These are phyloP conservation scores for Dendrolimus pini DNA, from an alignment of 2,888 invertebrate species.

Conservation along the genomic window DNA sequence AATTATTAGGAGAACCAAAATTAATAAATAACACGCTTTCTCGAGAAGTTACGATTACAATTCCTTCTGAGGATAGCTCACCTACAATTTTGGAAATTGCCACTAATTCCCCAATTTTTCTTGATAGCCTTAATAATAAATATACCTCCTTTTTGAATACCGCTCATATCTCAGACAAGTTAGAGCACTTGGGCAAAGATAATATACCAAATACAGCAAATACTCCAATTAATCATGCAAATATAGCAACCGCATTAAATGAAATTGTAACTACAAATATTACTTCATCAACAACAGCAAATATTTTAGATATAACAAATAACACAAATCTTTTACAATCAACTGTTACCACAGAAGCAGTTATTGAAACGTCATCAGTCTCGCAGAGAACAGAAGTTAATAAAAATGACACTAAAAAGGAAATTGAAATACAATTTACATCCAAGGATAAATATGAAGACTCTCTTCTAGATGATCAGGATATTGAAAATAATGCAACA, in stretches of 20 bases:
- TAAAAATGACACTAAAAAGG: neutral
- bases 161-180: neutral
- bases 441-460: neutral
- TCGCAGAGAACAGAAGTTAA: neutral
- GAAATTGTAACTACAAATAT: conserved; percentile 12
- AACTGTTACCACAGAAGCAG: neutral
- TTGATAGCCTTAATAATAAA: neutral
- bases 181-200: conserved; percentile 6
- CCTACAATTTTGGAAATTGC: neutral
- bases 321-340: neutral
- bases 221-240: conserved; percentile 8
- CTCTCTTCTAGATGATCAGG: neutral
- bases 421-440: neutral
- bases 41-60: neutral
- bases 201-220: conserved; percentile 8
- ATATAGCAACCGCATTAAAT: conserved; percentile 10
- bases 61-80: neutral
- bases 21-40: neutral
- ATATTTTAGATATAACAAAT: conserved; percentile 1
- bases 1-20: neutral
- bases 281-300: conserved; percentile 6
- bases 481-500: conserved; percentile 21
- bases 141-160: neutral
- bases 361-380: conserved; percentile 8
- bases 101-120: neutral